Percentiles rank a stretch among this genome's conserved stretches.
Evolutionary conservation across 2,888 invertebrate species (phyloP).

Genomic region (Eupithecia centaureata): DNA sequence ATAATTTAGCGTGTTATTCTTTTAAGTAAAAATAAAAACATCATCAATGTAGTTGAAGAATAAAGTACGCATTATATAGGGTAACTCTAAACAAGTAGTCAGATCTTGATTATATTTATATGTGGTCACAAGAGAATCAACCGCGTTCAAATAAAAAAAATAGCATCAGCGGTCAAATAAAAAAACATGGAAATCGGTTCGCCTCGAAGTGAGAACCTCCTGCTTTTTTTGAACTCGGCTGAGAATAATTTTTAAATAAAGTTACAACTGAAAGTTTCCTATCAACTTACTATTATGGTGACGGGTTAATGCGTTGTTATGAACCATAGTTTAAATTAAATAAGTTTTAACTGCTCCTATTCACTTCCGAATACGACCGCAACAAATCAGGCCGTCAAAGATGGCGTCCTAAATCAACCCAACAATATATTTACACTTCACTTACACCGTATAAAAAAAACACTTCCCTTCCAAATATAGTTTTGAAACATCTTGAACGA

Average conservation of each 20-base stretch:
- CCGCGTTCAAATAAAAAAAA: too few relatives aligned
- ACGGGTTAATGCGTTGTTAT: neutral
- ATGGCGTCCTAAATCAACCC: conserved; percentile 36
- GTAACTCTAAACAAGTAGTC: too few relatives aligned
- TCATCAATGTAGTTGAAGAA: too few relatives aligned
- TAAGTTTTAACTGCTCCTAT: neutral
- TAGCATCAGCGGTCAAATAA: too few relatives aligned
- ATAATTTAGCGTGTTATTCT: too few relatives aligned
- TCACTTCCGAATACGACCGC: conserved; percentile 23
- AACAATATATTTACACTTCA: conserved; percentile 41
- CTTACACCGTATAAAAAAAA: conserved; percentile 40
- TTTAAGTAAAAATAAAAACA: too few relatives aligned
- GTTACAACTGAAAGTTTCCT: neutral
- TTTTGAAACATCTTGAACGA: conserved; percentile 43
- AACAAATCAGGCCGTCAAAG: conserved; percentile 22
- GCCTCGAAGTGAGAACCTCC: too few relatives aligned
- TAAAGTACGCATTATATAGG: too few relatives aligned
- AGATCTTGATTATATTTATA: too few relatives aligned
- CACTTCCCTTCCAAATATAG: conserved; percentile 43
- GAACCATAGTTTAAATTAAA: neutral
- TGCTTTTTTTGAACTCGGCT: too few relatives aligned
- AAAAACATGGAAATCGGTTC: too few relatives aligned
- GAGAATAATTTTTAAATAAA: neutral
- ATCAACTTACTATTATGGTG: neutral
- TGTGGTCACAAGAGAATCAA: too few relatives aligned